A percentile compares a stretch with the other conserved stretches of the same genome.
phyloP scores from a whole-genome alignment of 2,888 invertebrate species.

The Sarcophaga subvicina region DNA sequence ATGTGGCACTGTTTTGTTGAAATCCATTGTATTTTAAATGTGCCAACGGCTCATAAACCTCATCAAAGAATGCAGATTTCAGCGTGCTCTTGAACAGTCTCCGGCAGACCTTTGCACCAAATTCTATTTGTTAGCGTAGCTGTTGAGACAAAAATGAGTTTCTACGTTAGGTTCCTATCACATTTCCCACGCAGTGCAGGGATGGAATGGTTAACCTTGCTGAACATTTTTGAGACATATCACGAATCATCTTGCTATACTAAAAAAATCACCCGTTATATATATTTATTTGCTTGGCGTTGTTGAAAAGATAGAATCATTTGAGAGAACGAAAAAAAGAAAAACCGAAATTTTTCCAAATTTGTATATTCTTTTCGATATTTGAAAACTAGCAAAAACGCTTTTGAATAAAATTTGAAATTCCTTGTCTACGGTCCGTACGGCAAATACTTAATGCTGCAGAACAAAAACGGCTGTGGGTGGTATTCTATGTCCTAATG shows the following conservation, averaged over 20 bases:
- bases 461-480: neutral
- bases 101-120: too few species aligned
- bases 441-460: neutral
- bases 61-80: too few species aligned
- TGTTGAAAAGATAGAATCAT: neutral
- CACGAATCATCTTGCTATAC: neutral
- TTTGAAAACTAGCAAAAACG: neutral
- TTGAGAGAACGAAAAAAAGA: neutral
- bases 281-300: neutral
- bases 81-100: too few species aligned
- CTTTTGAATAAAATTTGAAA: constrained; percentile 6
- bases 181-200: too few species aligned
- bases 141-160: too few species aligned
- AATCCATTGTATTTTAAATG: too few species aligned
- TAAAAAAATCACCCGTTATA: neutral
- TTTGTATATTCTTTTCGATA: neutral
- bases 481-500: constrained; percentile 32
- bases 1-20: too few species aligned
- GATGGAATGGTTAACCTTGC: too few species aligned
- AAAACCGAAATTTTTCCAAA: neutral
- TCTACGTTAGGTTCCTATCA: too few species aligned
- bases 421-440: neutral
- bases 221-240: too few species aligned
- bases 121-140: too few species aligned
- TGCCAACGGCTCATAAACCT: too few species aligned